A percentile compares a stretch with the other conserved stretches of the same genome.
Evolutionary conservation across 2,888 invertebrate genomes (phyloP).

Genomic region (Arge pagana): DNA sequence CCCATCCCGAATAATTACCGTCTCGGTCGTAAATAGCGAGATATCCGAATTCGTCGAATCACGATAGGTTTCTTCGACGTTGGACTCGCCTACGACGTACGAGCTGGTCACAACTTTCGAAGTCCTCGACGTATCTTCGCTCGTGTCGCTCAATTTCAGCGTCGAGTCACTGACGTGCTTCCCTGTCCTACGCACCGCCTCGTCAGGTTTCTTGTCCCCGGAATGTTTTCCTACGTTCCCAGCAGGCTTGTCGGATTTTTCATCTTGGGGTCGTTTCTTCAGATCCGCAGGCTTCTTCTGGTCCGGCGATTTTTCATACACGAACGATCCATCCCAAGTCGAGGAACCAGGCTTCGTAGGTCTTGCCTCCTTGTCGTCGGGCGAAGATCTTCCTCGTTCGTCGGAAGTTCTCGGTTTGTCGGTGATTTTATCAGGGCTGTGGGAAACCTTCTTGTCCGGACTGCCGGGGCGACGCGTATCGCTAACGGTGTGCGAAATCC

Average conservation of each 20-base stretch:
- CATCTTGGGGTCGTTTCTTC: slow-evolving; percentile 21
- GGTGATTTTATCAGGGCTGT: slow-evolving; percentile 7
- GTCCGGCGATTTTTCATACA: slow-evolving; percentile 23
- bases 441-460: slow-evolving; percentile 19
- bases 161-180: slow-evolving; percentile 36
- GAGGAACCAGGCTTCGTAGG: slow-evolving; percentile 17
- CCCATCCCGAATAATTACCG: slow-evolving; percentile 16
- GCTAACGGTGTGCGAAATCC: not conserved
- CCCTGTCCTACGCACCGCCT: slow-evolving; percentile 12
- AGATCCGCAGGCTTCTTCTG: slow-evolving; percentile 22
- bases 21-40: slow-evolving; percentile 8
- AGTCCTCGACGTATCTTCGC: slow-evolving; percentile 1
- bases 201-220: slow-evolving; percentile 21
- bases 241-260: slow-evolving; percentile 10
- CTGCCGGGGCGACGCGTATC: slow-evolving; percentile 19
- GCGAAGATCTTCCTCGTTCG: too few relatives aligned
- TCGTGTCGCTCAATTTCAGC: slow-evolving; percentile 32
- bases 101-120: slow-evolving; percentile 31
- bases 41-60: slow-evolving; percentile 13
- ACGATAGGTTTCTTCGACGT: not conserved
- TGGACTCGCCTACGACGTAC: slow-evolving; percentile 35
- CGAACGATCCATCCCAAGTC: slow-evolving; percentile 15
- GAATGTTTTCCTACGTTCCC: slow-evolving; percentile 3
- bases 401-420: slow-evolving; percentile 25
- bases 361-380: slow-evolving; percentile 11